A percentile compares a stretch with the other conserved stretches of the same genome.
Evolutionary conservation across 2,888 invertebrate species (phyloP).

Genomic region (Eucriotettix oculatus): DNA sequence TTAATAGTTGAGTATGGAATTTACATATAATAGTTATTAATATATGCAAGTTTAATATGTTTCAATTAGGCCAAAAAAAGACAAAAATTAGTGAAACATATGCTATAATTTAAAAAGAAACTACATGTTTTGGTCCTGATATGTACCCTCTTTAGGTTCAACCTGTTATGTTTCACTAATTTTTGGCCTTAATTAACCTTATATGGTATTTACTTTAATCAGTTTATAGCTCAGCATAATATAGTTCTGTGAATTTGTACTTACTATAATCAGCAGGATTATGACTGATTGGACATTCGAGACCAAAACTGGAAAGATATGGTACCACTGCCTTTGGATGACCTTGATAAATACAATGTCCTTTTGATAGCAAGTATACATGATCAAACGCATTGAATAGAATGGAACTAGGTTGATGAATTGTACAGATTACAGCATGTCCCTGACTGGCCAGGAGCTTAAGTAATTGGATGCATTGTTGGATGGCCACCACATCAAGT

Average conservation of each 20-base stretch:
- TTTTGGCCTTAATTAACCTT: no score
- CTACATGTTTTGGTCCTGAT: no score
- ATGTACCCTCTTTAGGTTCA: no score
- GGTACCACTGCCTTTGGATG: conserved; percentile 49
- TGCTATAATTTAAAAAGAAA: no score
- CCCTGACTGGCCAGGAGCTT: conserved; percentile 52
- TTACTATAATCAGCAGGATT: conserved; percentile 59
- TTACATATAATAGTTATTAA: no score
- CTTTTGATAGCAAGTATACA: conserved; percentile 47
- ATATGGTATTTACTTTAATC: no score
- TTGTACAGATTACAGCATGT: conserved; percentile 59
- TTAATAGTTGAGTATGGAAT: no score
- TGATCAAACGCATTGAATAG: conserved; percentile 58
- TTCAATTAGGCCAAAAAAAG: no score
- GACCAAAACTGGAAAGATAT: conserved; percentile 42
- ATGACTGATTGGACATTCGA: conserved; percentile 56
- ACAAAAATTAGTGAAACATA: no score
- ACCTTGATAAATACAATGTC: conserved; percentile 50
- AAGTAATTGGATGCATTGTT: conserved; percentile 50
- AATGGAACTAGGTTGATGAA: conserved; percentile 66
- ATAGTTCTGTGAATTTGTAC: no score
- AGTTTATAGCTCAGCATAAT: not conserved
- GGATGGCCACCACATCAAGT: conserved; percentile 54
- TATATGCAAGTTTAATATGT: no score
- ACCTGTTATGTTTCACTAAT: no score